These are phyloP conservation scores for Chionoecetes opilio DNA, from an alignment of 1,140 invertebrate species.

Conservation along the genomic window DNA sequence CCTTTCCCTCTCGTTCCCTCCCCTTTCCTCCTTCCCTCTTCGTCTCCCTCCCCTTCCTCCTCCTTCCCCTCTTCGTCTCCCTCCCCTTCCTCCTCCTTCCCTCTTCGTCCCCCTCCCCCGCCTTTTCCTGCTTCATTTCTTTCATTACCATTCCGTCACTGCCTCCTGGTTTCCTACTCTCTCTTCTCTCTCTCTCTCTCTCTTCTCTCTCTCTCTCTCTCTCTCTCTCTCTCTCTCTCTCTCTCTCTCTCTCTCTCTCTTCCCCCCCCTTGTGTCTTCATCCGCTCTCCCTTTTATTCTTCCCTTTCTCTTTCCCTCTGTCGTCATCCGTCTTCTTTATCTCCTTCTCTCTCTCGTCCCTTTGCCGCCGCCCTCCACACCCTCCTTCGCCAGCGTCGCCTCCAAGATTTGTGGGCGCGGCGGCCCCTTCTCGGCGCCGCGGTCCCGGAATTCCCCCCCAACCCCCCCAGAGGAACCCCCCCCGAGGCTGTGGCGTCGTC, in stretches of 20 bases:
- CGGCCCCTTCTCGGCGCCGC: not conserved
- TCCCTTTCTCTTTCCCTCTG: not conserved
- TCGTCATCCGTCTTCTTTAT: not conserved
- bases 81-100: not conserved
- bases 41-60: not conserved
- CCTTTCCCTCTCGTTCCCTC: not conserved
- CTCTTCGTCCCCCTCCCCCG: not conserved
- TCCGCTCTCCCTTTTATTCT: not conserved
- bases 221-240: conserved; percentile 21
- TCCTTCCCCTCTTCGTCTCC: not conserved
- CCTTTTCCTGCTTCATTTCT: not conserved
- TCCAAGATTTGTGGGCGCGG: conserved; percentile 5
- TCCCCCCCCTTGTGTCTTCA: not conserved
- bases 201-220: conserved; percentile 38
- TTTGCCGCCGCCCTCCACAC: not conserved
- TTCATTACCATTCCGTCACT: not conserved
- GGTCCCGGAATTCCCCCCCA: not conserved
- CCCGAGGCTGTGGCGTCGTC: conserved; percentile 7
- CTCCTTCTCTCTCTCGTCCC: not conserved
- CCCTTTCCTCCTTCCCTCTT: not conserved
- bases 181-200: conserved; percentile 23
- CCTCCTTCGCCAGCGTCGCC: not conserved
- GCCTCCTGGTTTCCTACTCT: not conserved
- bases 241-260: conserved; percentile 11
- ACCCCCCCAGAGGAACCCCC: not conserved